phyloP scores from a whole-genome alignment of 2,888 invertebrate genomes.

The Eledona agricola region DNA sequence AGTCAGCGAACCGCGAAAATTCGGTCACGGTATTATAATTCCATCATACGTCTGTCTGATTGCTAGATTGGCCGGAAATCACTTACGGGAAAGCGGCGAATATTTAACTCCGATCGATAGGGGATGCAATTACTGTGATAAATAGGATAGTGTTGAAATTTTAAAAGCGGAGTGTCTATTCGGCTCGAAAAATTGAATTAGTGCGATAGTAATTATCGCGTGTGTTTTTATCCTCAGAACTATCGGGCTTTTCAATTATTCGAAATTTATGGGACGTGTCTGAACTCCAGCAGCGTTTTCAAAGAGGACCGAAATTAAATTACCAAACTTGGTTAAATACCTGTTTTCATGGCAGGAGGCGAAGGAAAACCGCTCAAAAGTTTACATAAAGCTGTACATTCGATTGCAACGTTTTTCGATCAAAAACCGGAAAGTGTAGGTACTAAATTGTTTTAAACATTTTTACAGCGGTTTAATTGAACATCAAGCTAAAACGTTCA shows the following conservation, averaged over 20 bases:
- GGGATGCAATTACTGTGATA: too few species aligned
- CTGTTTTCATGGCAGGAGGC: conserved; percentile 9
- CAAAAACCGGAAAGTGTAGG: too few species aligned
- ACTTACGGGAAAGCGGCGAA: conserved; percentile 17
- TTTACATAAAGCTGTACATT: too few species aligned
- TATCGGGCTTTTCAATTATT: conserved; percentile 19
- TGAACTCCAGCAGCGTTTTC: neutral
- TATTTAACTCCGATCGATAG: too few species aligned
- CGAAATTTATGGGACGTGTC: conserved; percentile 6
- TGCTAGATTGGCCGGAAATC: conserved; percentile 30
- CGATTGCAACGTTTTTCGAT: too few species aligned
- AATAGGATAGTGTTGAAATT: too few species aligned
- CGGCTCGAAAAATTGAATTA: conserved; percentile 13
- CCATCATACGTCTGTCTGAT: conserved; percentile 34
- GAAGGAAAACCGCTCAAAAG: too few species aligned
- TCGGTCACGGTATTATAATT: conserved; percentile 20
- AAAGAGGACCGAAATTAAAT: conserved; percentile 11
- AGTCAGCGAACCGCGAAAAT: conserved; percentile 19
- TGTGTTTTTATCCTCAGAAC: conserved; percentile 2
- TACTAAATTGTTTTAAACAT: too few species aligned
- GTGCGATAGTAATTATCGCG: conserved; percentile 1
- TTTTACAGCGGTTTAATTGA: too few species aligned
- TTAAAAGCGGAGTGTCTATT: too few species aligned
- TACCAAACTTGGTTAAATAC: conserved; percentile 17
- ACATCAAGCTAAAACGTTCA: too few species aligned